These are phyloP conservation scores for Chironomus tepperi DNA, from an alignment of 1,140 invertebrate species.

Conservation along the genomic window DNA sequence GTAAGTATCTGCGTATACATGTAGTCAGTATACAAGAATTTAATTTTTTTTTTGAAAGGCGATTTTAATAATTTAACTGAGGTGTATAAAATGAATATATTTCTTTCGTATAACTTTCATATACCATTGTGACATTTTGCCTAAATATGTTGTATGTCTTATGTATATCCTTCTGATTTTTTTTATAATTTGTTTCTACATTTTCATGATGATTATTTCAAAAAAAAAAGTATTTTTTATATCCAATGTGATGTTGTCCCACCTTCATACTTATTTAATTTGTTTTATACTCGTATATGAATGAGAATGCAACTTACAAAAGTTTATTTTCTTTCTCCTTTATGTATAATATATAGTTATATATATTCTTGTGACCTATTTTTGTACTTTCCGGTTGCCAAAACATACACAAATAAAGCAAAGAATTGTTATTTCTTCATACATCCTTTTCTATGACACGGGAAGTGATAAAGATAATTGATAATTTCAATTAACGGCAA, in stretches of 20 bases:
- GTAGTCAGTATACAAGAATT: background rate
- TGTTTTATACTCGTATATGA: background rate
- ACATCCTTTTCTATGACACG: background rate
- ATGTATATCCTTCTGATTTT: too few relatives aligned
- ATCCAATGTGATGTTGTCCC: background rate
- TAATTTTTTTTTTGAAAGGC: background rate
- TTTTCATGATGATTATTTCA: slow-evolving; percentile 9
- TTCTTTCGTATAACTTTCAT: too few relatives aligned
- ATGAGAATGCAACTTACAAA: slow-evolving; percentile 6
- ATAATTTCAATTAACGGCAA: slow-evolving; percentile 16
- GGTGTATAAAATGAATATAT: too few relatives aligned
- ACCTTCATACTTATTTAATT: background rate
- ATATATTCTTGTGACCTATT: background rate
- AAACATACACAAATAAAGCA: slow-evolving; percentile 12
- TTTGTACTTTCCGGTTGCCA: slow-evolving; percentile 17
- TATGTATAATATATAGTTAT: background rate
- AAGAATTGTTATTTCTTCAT: background rate
- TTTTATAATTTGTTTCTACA: background rate
- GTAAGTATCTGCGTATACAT: background rate
- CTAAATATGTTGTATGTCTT: too few relatives aligned
- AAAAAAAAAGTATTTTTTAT: background rate
- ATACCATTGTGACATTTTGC: too few relatives aligned
- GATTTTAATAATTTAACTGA: background rate
- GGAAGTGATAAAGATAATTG: background rate
- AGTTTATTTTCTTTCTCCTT: background rate